These are phyloP conservation scores for Thalassaphorura encarpata DNA, from an alignment of 1,140 invertebrate species.

Conservation along the genomic window DNA sequence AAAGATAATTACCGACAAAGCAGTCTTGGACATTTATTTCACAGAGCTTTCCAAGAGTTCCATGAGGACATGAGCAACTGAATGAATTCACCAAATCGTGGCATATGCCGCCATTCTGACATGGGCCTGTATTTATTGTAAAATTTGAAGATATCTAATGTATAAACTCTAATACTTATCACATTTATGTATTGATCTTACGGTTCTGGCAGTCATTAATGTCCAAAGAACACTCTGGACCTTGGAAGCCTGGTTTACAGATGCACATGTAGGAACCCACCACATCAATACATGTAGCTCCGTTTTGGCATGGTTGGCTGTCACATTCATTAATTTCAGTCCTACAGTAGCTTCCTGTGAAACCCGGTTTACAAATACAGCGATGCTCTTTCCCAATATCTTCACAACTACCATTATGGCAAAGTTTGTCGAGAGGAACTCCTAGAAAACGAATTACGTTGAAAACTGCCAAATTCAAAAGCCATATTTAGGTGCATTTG, in stretches of 20 bases:
- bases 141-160: no score
- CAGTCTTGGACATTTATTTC: conserved; percentile 88
- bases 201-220: conserved; percentile 43
- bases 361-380: conserved; percentile 75
- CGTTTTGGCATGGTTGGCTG: conserved; percentile 79
- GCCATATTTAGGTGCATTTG: background rate
- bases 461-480: background rate
- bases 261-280: conserved; percentile 74
- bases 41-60: conserved; percentile 66
- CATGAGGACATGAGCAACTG: conserved; percentile 83
- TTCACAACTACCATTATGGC: conserved; percentile 84
- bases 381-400: conserved; percentile 81
- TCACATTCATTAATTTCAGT: conserved; percentile 72
- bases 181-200: no score
- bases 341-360: conserved; percentile 82
- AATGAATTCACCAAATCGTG: conserved; percentile 79
- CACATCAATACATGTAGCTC: conserved; percentile 71
- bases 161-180: no score
- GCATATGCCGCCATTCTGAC: conserved; percentile 82
- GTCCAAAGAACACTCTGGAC: conserved; percentile 79
- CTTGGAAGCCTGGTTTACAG: conserved; percentile 81
- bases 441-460: conserved; percentile 38
- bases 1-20: no score
- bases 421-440: conserved; percentile 60
- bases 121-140: no score